Percentiles rank a stretch among this genome's conserved stretches.
Evolutionary conservation across 2,888 invertebrate genomes (phyloP).

Genomic region (Schizaphis graminum): DNA sequence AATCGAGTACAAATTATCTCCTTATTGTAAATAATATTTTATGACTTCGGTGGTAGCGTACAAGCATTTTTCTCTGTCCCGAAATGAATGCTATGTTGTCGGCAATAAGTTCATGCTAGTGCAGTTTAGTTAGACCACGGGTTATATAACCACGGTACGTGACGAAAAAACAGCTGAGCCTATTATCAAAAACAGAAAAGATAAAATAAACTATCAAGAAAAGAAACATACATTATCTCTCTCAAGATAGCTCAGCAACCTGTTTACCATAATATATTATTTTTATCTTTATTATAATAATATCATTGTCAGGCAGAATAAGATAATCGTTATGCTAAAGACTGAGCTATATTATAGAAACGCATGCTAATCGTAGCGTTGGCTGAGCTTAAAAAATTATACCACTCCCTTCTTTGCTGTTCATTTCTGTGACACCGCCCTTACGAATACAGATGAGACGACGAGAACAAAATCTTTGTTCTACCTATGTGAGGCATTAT

Average conservation of each 20-base stretch:
- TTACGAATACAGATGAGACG: background rate
- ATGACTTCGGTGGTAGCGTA: background rate
- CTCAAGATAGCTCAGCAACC: background rate
- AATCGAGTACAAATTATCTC: constrained; percentile 19
- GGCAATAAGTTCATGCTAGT: background rate
- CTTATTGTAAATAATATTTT: background rate
- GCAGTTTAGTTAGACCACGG: background rate
- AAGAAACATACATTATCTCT: background rate
- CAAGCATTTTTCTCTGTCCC: background rate
- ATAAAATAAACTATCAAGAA: background rate
- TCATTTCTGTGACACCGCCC: background rate
- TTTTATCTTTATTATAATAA: background rate
- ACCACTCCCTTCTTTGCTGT: background rate
- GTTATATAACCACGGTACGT: background rate
- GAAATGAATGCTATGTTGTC: background rate
- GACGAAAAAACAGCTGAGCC: background rate
- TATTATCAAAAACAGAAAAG: background rate
- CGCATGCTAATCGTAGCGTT: background rate
- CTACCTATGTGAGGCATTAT: background rate
- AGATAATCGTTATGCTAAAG: background rate
- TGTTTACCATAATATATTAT: background rate
- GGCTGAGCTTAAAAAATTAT: background rate
- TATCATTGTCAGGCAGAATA: background rate
- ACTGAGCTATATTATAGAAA: background rate
- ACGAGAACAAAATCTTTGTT: background rate